Percentiles rank a stretch among this genome's conserved stretches.
These are phyloP conservation scores for Drosophila orosa DNA, from an alignment of 1,140 invertebrate genomes.

Conservation along the genomic window DNA sequence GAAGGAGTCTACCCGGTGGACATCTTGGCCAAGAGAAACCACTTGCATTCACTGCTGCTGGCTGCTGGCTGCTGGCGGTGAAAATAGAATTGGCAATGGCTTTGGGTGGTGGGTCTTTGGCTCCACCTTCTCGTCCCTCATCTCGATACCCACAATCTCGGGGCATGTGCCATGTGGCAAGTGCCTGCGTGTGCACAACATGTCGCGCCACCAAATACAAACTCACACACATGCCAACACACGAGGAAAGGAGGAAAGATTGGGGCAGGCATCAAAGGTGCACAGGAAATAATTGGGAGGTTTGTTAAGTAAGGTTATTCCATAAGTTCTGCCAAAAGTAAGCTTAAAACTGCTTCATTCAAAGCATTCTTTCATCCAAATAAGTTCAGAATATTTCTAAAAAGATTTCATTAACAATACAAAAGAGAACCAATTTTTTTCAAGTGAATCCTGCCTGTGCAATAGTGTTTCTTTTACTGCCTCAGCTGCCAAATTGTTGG, in stretches of 20 bases:
- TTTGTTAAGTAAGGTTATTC: neutral
- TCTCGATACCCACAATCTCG: slow-evolving; percentile 9
- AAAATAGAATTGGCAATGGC: slow-evolving; percentile 82
- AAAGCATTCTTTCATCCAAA: too few species aligned
- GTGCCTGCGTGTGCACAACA: slow-evolving; percentile 72
- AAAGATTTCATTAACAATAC: neutral
- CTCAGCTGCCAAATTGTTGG: slow-evolving; percentile 33
- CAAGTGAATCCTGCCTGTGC: slow-evolving; percentile 6
- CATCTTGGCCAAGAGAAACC: slow-evolving; percentile 52
- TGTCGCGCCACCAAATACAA: slow-evolving; percentile 63
- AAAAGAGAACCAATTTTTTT: neutral
- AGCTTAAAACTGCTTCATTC: neutral
- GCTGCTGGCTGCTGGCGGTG: slow-evolving; percentile 35
- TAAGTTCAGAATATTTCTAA: neutral
- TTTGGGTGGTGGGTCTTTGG: slow-evolving; percentile 47
- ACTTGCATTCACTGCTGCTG: slow-evolving; percentile 67
- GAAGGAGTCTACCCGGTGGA: slow-evolving; percentile 17
- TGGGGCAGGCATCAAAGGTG: slow-evolving; percentile 46
- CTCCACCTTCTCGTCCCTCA: slow-evolving; percentile 19
- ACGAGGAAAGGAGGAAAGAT: slow-evolving; percentile 20
- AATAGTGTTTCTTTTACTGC: slow-evolving; percentile 13
- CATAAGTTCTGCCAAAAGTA: neutral
- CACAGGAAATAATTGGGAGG: neutral
- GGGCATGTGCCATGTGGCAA: slow-evolving; percentile 29
- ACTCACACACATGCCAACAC: neutral